Base-by-base conservation (phyloP, 2,113 vertebrate species). In the Tragulus kanchil region DNA sequence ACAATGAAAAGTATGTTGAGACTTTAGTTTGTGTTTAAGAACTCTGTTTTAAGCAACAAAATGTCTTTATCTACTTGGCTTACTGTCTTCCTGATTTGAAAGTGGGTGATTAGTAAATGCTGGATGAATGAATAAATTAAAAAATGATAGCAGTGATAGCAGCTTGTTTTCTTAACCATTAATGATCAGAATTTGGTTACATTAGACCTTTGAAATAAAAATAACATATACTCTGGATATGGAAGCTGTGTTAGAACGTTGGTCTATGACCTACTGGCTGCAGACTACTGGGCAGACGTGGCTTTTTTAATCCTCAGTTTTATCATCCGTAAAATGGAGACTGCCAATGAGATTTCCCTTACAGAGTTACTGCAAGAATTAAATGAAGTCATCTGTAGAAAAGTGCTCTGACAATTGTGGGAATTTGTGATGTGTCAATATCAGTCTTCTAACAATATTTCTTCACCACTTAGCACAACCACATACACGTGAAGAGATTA, bases 181-280 rank as follows among this genome's bases (percentile, higher is more conserved):
- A 15, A 15, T 82, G 62, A 65, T 4, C 85, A 82, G 52, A 73
- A 94, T 79, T 79, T 81, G n/a, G 73, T 61, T 58, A 84, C 62
- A 45, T 75, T 83, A 52, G 19, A 25, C 21, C 16, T 89, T 54
- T 64, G 58, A 93, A 92, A 91, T 67, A 61, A 90, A 93, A 96
- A 94, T 15, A 82, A 64, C 31, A 61, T 10, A 59, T 31, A 65
- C 3, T 77, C 64, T 48, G 67, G 21, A 64, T 23, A 50, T 1
- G 21, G 61, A 78, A 59, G 16, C 28, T 96, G 67, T 31, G 26
- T 50, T 25, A 15, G 56, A 67, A 58, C 16, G 25, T 31, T 28
- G 15, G 6, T 2, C 15, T 21, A 78, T 81, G 28, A 83, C 42
- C 90, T 64, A 91, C 28, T n/a, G 12, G 28, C 52, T 91, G 3